A percentile compares a stretch with the other conserved stretches of the same genome.
Conservation (phyloP, 2,797 vertebrate species). For the Nannoperca australis region DNA sequence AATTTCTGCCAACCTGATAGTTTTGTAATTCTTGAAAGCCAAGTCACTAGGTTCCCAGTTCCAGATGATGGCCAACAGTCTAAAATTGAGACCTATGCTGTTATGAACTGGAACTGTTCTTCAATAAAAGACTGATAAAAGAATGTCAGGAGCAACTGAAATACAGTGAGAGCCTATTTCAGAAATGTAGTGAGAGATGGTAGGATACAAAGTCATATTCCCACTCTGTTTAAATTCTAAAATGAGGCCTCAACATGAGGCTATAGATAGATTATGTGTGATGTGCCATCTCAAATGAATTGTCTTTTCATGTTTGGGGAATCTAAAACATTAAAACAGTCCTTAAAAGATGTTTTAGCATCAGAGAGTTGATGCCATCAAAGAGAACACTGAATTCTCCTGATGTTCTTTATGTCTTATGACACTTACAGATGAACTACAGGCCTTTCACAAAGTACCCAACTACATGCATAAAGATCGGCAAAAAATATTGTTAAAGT, state of each 20-base stretch:
- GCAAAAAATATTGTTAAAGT: neutral
- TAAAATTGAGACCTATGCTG: neutral
- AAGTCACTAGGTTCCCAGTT: neutral
- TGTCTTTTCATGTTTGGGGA: neutral
- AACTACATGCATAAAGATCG: neutral
- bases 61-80: neutral
- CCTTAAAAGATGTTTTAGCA: neutral
- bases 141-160: neutral
- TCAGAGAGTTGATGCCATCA: too few relatives aligned
- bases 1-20: neutral
- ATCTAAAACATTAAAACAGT: neutral
- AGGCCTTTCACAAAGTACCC: neutral
- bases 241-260: neutral
- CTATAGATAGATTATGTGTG: neutral
- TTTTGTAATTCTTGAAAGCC: neutral
- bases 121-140: neutral
- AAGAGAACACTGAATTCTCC: neutral
- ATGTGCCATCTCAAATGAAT: neutral
- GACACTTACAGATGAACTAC: neutral
- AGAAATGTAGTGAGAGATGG: neutral
- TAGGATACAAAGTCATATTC: neutral
- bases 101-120: neutral
- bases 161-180: neutral
- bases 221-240: neutral
- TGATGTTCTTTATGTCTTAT: too few relatives aligned